Base-by-base conservation (phyloP, 1,140 invertebrate species). In the Bursaphelenchus mucronatus region DNA sequence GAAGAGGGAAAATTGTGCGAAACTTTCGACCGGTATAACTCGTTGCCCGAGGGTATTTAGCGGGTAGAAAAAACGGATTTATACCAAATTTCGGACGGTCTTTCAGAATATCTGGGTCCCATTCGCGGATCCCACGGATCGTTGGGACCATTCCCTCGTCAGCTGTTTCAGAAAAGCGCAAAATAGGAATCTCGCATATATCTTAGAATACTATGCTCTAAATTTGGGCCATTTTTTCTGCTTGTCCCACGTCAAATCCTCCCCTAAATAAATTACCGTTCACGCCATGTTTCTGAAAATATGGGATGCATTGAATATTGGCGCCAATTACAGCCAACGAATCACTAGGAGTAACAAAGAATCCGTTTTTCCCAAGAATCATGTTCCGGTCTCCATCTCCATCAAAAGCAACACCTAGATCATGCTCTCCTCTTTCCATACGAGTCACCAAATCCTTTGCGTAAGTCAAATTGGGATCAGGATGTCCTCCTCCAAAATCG, bases 381-480 rank as follows among this genome's bases (percentile, higher is more conserved):
- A 96, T 96, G 82, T 95, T 95, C 54, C 93, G 87, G 83, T 96
- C 92, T 64, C 94, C 94, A 84, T 98, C 95, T 9, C 95, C 95
- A 86, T 99, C 96, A 83, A 98, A 99, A 54, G 96, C 96, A 44
- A 92, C 94, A 45, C 95, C 96, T 79, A 99, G 90, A 82, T 93
- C 91, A 81, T 90, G 90, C 57, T 88, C 87, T 1, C 90, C 89
- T 71, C 87, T 85, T 75, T 88, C 76, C 54, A 80, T 53, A 50
- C 59, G 52, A n/a, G 88, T 83, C 0, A 95, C 92, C 43, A 97
- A 86, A 80, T 90, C 88, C 52, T 87, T 88, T 13, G 92, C 92
- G 83, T 96, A 96, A 0, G 94, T 97, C 43, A 99, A 85, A 86
- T 99, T 99, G 19, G 96, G 96, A 86, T 99, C 96, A 0, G 96